phyloP scores from a whole-genome alignment of 23 tunicate species.

The Phallusia fumigata region DNA sequence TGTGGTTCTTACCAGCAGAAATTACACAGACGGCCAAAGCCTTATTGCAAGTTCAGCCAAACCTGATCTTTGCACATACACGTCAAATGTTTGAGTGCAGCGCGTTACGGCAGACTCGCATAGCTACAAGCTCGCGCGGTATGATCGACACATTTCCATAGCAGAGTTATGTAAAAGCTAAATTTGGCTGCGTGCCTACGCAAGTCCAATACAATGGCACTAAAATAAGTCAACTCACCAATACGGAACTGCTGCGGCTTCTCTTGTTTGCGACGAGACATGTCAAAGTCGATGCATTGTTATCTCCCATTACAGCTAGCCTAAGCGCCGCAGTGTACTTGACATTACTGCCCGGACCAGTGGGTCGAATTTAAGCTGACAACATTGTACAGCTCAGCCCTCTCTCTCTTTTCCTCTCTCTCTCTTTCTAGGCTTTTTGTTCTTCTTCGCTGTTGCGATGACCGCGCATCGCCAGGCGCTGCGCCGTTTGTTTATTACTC shows the following conservation, averaged over 20 bases:
- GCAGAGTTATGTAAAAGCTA: no score
- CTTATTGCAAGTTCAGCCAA: no score
- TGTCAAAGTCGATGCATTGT: not conserved
- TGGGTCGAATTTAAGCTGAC: not conserved
- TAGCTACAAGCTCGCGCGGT: no score
- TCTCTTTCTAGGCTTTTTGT: slow-evolving; percentile 7
- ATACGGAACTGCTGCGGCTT: slow-evolving; percentile 6
- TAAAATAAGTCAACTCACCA: not conserved
- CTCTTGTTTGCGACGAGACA: slow-evolving; percentile 8
- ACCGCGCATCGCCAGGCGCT: slow-evolving; percentile 13
- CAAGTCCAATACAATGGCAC: no score
- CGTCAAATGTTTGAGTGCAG: no score
- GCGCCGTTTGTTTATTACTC: slow-evolving; percentile 10
- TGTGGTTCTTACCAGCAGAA: no score
- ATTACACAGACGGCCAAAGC: no score
- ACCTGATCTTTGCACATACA: no score
- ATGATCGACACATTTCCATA: no score
- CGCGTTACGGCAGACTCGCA: no score
- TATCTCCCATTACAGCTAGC: slow-evolving; percentile 1
- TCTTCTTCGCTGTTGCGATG: slow-evolving; percentile 3
- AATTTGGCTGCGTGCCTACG: no score
- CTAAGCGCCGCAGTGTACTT: not conserved
- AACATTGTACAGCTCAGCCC: not conserved
- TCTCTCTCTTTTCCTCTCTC: not conserved
- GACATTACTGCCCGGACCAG: slow-evolving; percentile 9